Conservation (phyloP, 1,140 invertebrate species). For the Brachionus asplanchnoidis region DNA sequence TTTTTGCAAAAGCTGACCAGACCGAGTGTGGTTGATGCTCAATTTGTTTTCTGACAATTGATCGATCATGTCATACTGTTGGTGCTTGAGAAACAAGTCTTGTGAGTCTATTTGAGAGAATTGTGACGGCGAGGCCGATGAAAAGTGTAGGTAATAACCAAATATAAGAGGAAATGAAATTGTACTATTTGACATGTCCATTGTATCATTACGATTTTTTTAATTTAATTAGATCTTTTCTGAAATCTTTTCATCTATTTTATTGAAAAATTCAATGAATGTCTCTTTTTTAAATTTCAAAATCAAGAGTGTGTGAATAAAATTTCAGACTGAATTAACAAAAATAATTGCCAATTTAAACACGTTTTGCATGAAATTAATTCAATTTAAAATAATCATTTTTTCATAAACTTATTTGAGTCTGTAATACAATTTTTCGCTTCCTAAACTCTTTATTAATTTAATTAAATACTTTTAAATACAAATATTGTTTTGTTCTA, state of each 20-base stretch:
- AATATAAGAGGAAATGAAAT: not conserved
- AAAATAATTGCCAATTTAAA: not conserved
- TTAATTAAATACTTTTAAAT: not conserved
- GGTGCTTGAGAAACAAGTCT: not conserved
- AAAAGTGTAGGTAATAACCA: not conserved
- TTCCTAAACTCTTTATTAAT: not conserved
- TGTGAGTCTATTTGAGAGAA: not conserved
- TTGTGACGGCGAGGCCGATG: not conserved
- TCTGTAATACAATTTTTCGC: not conserved
- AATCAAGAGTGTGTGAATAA: not conserved
- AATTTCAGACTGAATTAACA: not conserved
- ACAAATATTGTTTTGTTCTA: not conserved
- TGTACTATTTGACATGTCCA: not conserved
- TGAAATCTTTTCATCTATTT: not conserved
- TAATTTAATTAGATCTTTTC: not conserved
- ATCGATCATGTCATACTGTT: slow-evolving; percentile 1
- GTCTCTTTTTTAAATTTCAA: not conserved
- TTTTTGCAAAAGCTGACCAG: not conserved
- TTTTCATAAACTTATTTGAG: not conserved
- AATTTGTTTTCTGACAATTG: not conserved
- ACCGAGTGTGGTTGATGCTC: not conserved
- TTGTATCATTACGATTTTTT: not conserved
- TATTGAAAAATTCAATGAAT: not conserved
- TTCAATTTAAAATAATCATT: not conserved
- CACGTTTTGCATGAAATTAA: not conserved